phyloP scores from a whole-genome alignment of 1,140 invertebrate species.

The Berghia stephanieae region DNA sequence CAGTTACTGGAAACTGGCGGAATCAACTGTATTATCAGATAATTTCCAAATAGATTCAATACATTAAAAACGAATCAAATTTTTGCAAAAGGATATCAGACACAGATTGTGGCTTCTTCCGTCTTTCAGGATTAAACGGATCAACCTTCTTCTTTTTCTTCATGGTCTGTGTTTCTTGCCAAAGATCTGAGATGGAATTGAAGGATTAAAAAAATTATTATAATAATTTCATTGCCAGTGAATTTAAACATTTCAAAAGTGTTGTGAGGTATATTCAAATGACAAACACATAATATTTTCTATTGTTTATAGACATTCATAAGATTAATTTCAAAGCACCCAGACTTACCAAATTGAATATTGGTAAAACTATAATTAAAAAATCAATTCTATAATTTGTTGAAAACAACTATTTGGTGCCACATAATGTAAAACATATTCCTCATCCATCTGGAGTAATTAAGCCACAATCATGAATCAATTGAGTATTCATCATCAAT shows the following conservation, averaged over 20 bases:
- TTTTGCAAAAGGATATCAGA: conserved; percentile 71
- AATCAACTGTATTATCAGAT: not conserved
- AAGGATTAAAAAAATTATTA: conserved; percentile 22
- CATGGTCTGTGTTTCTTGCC: conserved; percentile 64
- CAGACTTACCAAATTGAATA: not conserved
- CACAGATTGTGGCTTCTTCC: conserved; percentile 87
- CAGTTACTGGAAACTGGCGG: not conserved
- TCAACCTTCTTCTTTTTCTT: conserved; percentile 67
- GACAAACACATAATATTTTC: not conserved
- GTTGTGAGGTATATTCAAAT: not conserved
- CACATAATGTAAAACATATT: no score
- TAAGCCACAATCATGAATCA: no score
- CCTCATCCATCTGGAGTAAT: no score
- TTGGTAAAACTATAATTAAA: no score
- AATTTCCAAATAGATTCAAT: not conserved
- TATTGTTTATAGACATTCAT: not conserved
- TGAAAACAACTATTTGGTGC: no score
- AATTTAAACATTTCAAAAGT: not conserved
- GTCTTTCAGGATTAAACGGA: conserved; percentile 67
- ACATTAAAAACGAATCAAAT: not conserved
- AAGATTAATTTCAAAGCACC: not conserved
- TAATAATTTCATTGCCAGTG: not conserved
- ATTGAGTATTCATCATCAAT: no score
- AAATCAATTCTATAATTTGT: no score
- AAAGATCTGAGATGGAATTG: conserved; percentile 59